phyloP scores from a whole-genome alignment of 2,888 invertebrate species.

The Agrochola lota region DNA sequence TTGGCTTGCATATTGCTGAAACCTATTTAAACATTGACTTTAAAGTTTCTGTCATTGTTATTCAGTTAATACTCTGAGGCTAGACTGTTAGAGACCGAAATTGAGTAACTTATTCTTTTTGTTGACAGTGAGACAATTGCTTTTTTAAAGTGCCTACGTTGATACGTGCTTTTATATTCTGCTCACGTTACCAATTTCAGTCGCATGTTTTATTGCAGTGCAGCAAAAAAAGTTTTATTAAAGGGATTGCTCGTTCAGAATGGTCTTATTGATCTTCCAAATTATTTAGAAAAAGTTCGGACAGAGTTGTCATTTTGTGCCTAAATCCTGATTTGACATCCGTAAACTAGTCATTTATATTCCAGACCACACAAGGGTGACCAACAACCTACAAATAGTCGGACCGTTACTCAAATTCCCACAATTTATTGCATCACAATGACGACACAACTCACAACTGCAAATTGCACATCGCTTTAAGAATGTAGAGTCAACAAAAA shows the following conservation, averaged over 20 bases:
- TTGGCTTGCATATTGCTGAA: conserved; percentile 51
- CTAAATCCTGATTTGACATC: conserved; percentile 21
- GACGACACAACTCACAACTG: conserved; percentile 72
- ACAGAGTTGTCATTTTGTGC: neutral
- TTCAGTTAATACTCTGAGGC: conserved; percentile 43
- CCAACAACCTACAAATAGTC: conserved; percentile 45
- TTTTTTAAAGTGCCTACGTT: conserved; percentile 28
- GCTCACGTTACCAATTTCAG: conserved; percentile 50
- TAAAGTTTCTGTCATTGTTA: conserved; percentile 54
- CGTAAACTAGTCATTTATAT: conserved; percentile 33
- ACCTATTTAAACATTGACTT: conserved; percentile 61
- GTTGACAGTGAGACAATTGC: conserved; percentile 47
- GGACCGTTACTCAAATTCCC: conserved; percentile 59
- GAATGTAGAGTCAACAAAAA: conserved; percentile 63
- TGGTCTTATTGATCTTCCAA: neutral
- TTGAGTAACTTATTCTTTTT: conserved; percentile 43
- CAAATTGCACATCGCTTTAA: conserved; percentile 67
- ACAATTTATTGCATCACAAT: conserved; percentile 67
- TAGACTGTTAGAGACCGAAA: conserved; percentile 27
- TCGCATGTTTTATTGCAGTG: conserved; percentile 16
- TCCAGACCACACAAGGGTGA: conserved; percentile 49
- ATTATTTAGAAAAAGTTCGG: neutral
- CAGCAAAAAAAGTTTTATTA: neutral
- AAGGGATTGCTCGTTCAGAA: neutral
- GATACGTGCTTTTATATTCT: conserved; percentile 43